Base-by-base conservation (phyloP, 2,888 invertebrate genomes). In the Cephus nigrinus region DNA sequence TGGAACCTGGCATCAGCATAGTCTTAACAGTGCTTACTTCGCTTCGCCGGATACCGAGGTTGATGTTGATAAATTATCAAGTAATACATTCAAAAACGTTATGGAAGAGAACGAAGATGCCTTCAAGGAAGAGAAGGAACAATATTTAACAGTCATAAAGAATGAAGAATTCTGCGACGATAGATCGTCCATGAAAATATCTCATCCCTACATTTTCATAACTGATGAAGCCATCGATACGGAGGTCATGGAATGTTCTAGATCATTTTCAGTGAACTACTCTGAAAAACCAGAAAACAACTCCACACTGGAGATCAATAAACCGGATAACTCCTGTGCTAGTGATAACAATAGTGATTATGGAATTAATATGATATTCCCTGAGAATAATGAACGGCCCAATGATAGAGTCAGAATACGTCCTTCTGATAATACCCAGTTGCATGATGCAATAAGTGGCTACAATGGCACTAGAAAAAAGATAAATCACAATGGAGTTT, bases 1-100 rank as follows among this genome's bases (percentile, higher is more conserved):
- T 73, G 78, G 78, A 33, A 78, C 78, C 15, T 78, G 78, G 78
- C 76, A 74, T 55, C 76, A 72, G 2, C 78, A 78, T 55, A 78
- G 78, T 35, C 69, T 78, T 2, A 78, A 78, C 76, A 78, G 78
- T 72, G 73, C 76, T 35, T 78, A 78, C 69, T 78, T 78, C 69
- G 76, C 69, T 15, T 76, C 76, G 2, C 30, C 33, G 34, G 76
- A 78, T n/a, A 72, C 40, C n/a, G 71, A 68, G 34, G 72, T 34
- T 34, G 74, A 75, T 71, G 33, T n/a, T 15, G 36, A 31, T 68
- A 36, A 32, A 30, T 34, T 30, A 31, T 33, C 68, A 15, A 33
- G 76, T 23, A 40, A n/a, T n/a, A 31, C 31, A 30, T 75, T 12
- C 31, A 32, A 32, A n/a, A 68, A 68, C 4, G 35, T 69, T 11